Evolutionary conservation across 2,113 vertebrate genomes (phyloP), one percentile per base, ranked within the genome.

Genomic region (Himantopus leucocephalus): DNA sequence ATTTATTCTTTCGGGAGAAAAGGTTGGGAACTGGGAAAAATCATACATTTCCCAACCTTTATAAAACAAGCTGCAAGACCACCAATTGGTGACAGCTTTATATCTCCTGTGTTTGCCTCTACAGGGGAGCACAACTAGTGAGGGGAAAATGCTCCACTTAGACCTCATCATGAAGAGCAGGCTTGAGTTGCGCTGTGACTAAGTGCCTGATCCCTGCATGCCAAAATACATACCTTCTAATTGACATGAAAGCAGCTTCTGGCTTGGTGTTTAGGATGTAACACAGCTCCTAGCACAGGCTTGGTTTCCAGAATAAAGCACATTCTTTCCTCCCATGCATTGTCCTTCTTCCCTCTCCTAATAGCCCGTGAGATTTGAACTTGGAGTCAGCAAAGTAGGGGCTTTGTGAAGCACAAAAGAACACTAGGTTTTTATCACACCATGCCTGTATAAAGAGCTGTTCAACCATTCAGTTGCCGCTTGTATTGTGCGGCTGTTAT

Each of bases 331-430:
- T 96, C 48, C 83, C 84, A 68, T 75, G 80, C 82, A 63, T 90
- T 96, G 95, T 97, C 88, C 81, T 81, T 95, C 91, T 93, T 91
- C 93, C 90, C 87, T 97, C 90, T 97, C 67, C 95, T 97, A 97
- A 96, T 94, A 97, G 85, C 93, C 93, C 52, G 1, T 96, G 96
- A 97, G 96, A 97, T 98, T 97, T 98, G 95, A 97, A 98, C 95
- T 97, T 97, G 79, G 90, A 98, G 94, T 97, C 94, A 96, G 97
- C 95, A 95, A 97, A 98, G 85, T 68, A 85, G 82, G 55, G 93
- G 91, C 93, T 98, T 98, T 98, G 94, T 97, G 91, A 88, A 95
- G 93, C 94, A 98, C 97, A 98, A 98, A 98, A 97, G 97, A 97
- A 93, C 98, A 97, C 96, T 97, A 96, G 96, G 93, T 94, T 96